Evolutionary conservation across 2,888 invertebrate genomes (phyloP), one percentile per base, ranked within the genome.

Genomic region (Polydrusus pterygomalis): DNA sequence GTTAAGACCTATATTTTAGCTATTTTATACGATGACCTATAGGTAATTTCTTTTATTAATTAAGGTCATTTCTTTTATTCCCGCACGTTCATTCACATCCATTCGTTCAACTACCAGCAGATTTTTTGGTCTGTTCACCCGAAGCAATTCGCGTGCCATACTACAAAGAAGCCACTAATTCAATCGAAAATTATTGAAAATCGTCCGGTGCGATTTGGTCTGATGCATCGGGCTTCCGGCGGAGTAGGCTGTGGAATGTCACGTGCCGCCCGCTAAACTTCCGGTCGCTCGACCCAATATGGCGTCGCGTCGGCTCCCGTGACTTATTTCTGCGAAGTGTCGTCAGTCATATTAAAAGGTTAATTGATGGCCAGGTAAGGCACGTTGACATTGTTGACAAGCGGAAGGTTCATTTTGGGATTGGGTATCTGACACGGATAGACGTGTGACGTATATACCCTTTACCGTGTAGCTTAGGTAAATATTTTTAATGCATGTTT

Each of bases 251-350:
- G 51, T 51, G 70, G 70, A 70, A 62, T 70, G 70, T 70, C 70
- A 70, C 60, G 47, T 60, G 70, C 60, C 70, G 45, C 70, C 62
- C 34, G 70, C 49, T 51, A 49, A 70, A 70, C 70, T 70, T 70
- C 70, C 70, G 60, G 49, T 47, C 20, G 70, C 63, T 18, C 15
- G 60, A 30, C 34, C 25, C 15, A 70, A 43, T 58, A 60, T 58
- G 70, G 60, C 70, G 60, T 70, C 38, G 70, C 70, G 69, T 70
- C 38, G 70, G 62, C 60, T 70, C 49, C 70, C 62, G 60, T 70
- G 70, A 70, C 70, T 62, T 64, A 34, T 49, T 47, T 70, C 62
- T 17, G 40, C 63, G 70, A 71, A 64, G 64, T 64, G 51, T 43
- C 64, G 40, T 13, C 49, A 20, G 25, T 56, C 63, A 71, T 71